Base-by-base conservation (phyloP, 92 coral and sea anemone genomes). In the Isaurus tuberculatus region DNA sequence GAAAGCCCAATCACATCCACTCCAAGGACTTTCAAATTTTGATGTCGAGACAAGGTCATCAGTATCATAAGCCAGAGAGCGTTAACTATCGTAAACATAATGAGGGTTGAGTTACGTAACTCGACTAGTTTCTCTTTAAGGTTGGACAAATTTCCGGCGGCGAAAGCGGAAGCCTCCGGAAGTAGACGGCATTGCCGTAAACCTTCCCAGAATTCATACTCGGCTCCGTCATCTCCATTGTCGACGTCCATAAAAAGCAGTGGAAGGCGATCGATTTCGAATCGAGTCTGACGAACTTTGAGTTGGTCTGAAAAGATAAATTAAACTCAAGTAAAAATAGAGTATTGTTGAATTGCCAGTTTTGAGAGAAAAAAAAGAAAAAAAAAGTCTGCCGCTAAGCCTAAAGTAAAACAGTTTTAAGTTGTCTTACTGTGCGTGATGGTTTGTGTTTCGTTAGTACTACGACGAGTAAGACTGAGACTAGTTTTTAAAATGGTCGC, bases 31-130 rank as follows among this genome's bases (percentile, higher is more conserved):
- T 85, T 85, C 15, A 89, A 63, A 37, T 74, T 86, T 20, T 80
- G 70, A 9, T 85, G 89, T 28, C 64, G 82, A 5, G 75, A 79
- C 31, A 89, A 20, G 1, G 92, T 72, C 65, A 89, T 51, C 6
- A 89, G 37, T 36, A 87, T 89, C 49, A 90, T 84, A 73, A 89
- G 81, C 95, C 95, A 92, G n/a, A 92, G 58, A 1, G 84, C 81
- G 65, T 92, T 92, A 26, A 80, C 85, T 46, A 90, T 84, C 10
- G 91, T 84, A 36, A 92, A 92, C 1, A 74, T 77, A 43, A 90
- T 13, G 0, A 92, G 70, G 0, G 95, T 63, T 33, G 84, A 86
- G 82, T 87, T 92, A 44, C 88, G 73, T 14, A 92, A 87, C 71
- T 88, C 85, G 27, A 81, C 79, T 49, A 84, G 80, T 25, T 73